Base-by-base conservation (phyloP, 2,888 invertebrate species). In the Tolmerus cingulatus region DNA sequence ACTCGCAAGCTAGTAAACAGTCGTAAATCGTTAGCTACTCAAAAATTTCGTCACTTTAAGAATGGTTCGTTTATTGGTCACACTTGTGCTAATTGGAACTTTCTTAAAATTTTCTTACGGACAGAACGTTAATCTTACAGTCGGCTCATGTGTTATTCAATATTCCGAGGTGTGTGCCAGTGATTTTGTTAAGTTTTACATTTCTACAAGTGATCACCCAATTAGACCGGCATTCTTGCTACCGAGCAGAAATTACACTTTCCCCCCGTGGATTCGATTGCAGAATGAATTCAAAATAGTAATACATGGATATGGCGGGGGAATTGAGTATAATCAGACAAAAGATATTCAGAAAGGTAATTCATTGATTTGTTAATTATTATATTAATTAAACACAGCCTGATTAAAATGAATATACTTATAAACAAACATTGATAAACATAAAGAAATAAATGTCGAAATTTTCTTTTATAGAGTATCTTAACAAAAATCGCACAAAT, bases 271-370 rank as follows among this genome's bases (percentile, higher is more conserved):
- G 89, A 86, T 89, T 27, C 66, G 88, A 43, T 79, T 88, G 37
- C 77, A 57, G 9, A 89, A 89, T 87, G 88, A 89, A 34, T 89
- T 89, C 57, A 90, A 90, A 88, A 51, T 90, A 37, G 88, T 90
- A 8, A 89, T 93, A 34, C 93, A 93, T 89, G 93, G 93, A 46
- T 93, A 93, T 89, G 93, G 92, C 9, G 93, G 93, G 16, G 89
- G 90, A 57, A 89, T 91, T 14, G 92, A 93, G 88, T 89, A 89
- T 77, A 91, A 90, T 87, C 91, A 92, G 23, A 92, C 91, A 0
- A 91, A 90, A 84, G 88, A 88, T 23, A 89, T 90, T 46, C 89
- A 90, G 5, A 23, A 2, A 66, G 66, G 66, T 57, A 57, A 30
- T 30, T 1, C 30, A 30, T 7, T 19, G 9, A 77, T 37, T n/a